Percentiles rank a stretch among this genome's conserved stretches.
These are phyloP conservation scores for Vesta saturnalis DNA, from an alignment of 2,888 invertebrate species.

Conservation along the genomic window DNA sequence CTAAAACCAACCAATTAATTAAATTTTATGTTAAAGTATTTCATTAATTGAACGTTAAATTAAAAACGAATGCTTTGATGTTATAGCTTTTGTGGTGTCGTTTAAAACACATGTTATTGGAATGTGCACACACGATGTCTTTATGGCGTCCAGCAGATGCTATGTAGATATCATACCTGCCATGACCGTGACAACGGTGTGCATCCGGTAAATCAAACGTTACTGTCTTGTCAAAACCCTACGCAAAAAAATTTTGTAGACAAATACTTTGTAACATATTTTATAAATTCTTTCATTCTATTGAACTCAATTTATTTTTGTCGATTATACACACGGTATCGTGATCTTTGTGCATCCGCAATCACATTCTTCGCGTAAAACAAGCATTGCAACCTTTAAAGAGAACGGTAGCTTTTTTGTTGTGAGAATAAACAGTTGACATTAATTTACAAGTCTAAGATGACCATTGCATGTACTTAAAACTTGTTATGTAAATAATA, in stretches of 20 bases:
- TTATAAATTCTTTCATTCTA: neutral
- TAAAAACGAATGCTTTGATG: neutral
- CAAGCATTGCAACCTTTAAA: slow-evolving; percentile 54
- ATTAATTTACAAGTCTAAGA: slow-evolving; percentile 43
- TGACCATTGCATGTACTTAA: slow-evolving; percentile 23
- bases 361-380: slow-evolving; percentile 48
- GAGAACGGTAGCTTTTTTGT: slow-evolving; percentile 50
- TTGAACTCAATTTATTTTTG: neutral
- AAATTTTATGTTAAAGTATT: no score
- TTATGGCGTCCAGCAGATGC: slow-evolving; percentile 57
- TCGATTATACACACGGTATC: slow-evolving; percentile 21
- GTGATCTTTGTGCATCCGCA: slow-evolving; percentile 41
- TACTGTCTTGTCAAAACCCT: slow-evolving; percentile 16
- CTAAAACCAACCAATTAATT: neutral
- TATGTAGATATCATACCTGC: slow-evolving; percentile 61
- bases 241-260: neutral
- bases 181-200: slow-evolving; percentile 56
- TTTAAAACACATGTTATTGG: slow-evolving; percentile 55
- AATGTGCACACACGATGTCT: slow-evolving; percentile 55
- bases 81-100: slow-evolving; percentile 29
- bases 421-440: slow-evolving; percentile 47
- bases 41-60: neutral
- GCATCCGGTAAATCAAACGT: slow-evolving; percentile 57
- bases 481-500: slow-evolving; percentile 29
- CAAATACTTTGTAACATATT: neutral